Percentiles rank a stretch among this genome's conserved stretches.
phyloP scores from a whole-genome alignment of 1,140 invertebrate species.

The Neodiprion lecontei region DNA sequence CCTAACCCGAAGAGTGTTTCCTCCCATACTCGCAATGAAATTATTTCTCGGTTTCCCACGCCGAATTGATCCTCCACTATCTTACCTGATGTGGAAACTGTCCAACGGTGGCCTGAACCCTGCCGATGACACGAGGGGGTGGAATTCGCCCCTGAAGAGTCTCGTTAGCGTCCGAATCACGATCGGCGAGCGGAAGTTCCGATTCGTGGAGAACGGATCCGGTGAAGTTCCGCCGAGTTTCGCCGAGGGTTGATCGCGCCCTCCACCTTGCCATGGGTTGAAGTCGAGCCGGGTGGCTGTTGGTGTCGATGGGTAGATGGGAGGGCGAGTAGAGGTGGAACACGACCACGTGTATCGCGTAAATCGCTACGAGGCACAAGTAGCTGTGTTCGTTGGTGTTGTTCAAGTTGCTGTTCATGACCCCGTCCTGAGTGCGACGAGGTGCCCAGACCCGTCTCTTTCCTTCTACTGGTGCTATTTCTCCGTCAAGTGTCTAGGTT shows the following conservation, averaged over 20 bases:
- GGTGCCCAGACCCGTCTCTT: neutral
- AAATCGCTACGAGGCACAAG: slow-evolving; percentile 31
- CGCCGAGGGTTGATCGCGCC: neutral
- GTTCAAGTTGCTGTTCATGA: slow-evolving; percentile 12
- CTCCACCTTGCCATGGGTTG: neutral
- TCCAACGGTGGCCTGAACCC: neutral
- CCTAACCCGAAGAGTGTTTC: too few relatives aligned
- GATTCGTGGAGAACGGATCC: slow-evolving; percentile 10
- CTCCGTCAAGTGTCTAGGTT: neutral
- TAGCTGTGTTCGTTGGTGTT: slow-evolving; percentile 28
- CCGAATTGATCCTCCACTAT: too few relatives aligned
- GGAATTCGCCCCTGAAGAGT: neutral
- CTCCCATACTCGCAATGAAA: too few relatives aligned
- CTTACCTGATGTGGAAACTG: slow-evolving; percentile 18
- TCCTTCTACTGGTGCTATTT: neutral
- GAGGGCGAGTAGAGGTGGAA: slow-evolving; percentile 23
- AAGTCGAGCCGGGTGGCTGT: neutral
- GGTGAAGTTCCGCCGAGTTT: too few relatives aligned
- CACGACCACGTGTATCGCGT: slow-evolving; percentile 29
- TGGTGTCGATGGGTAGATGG: neutral
- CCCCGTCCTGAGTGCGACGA: neutral
- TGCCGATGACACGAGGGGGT: neutral
- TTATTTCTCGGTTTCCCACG: too few relatives aligned
- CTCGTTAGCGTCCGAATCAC: too few relatives aligned
- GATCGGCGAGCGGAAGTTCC: neutral